Base-by-base conservation (phyloP, 2,888 invertebrate genomes). In the Trachelus iudaicus region DNA sequence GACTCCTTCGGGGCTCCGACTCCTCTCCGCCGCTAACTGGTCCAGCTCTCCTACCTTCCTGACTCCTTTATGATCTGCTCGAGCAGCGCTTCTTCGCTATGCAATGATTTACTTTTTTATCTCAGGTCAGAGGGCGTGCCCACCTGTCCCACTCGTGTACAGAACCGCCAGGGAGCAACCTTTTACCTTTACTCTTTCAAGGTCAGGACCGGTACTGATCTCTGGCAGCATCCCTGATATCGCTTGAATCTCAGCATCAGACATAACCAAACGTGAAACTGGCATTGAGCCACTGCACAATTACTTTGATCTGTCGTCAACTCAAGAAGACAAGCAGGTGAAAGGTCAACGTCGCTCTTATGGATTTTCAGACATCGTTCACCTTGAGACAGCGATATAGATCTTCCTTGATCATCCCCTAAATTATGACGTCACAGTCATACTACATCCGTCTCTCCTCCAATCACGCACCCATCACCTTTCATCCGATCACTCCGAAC, bases 51-150 rank as follows among this genome's bases (percentile, higher is more conserved):
- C 75, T 37, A 76, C 73, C 69, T 33, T 77, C 33, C 37, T 37
- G 73, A 33, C 75, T 69, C 77, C 78, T 31, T 73, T 77, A 75
- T 69, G 74, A 69, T 81, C 75, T 78, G 4, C 78, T 71, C 76
- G 9, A 23, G 56, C 71, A 15, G 13, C 71, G 71, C 13, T 30
- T 71, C 34, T 71, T 23, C 30, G 71, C 30, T 33, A 15, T 71
- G 31, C 34, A 31, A 31, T 30, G 31, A 71, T 71, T 71, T 71
- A 15, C 30, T 33, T 34, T 34, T 34, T 71, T 33, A 71, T 71
- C 30, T 71, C 31, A 31, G 71, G 56, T 56, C 56, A 56, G 56
- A 56, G 56, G 56, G 56, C 56, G 56, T 56, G 9, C 9, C 56
- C 56, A 23, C 56, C 56, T 56, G 56, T 56, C 56, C 23, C 6